A percentile compares a stretch with the other conserved stretches of the same genome.
phyloP scores from a whole-genome alignment of 2,797 vertebrate species.

The Lutjanus argentimaculatus region DNA sequence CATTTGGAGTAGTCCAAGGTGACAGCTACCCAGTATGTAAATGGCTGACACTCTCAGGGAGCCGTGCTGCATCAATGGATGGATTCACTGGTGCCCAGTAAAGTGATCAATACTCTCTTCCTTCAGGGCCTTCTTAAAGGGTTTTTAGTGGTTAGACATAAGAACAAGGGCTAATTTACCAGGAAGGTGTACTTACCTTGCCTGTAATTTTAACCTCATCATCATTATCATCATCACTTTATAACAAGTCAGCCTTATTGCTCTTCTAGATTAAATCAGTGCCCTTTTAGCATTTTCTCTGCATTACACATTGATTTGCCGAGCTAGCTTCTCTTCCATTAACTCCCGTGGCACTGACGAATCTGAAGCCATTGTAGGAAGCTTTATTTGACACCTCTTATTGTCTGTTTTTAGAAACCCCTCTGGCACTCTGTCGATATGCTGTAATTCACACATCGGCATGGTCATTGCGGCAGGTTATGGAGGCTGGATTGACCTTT shows the following conservation, averaged over 20 bases:
- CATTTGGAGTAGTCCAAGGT: conserved; percentile 56
- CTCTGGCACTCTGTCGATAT: conserved; percentile 39
- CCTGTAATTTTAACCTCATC: conserved; percentile 42
- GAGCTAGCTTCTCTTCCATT: conserved; percentile 15
- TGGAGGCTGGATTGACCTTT: conserved; percentile 53
- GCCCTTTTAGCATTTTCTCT: conserved; percentile 19
- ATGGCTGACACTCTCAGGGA: conserved; percentile 48
- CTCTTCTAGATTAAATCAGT: conserved; percentile 16
- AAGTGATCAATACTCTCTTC: conserved; percentile 55
- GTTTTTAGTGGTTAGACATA: conserved; percentile 15
- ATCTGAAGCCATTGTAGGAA: conserved; percentile 25
- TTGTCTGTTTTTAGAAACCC: conserved; percentile 26
- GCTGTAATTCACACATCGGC: conserved; percentile 34
- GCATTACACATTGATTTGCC: conserved; percentile 31
- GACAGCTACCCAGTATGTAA: conserved; percentile 48
- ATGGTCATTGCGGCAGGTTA: conserved; percentile 21
- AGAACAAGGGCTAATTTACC: conserved; percentile 43
- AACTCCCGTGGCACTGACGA: conserved; percentile 20
- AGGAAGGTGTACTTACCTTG: conserved; percentile 30
- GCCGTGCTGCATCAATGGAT: conserved; percentile 57
- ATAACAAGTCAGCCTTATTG: conserved; percentile 19
- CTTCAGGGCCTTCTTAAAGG: conserved; percentile 34
- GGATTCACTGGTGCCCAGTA: conserved; percentile 44
- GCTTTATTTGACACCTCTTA: conserved; percentile 20
- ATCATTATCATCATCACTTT: conserved; percentile 43